Conservation (phyloP, 2,797 vertebrate genomes). For the Sternotherus odoratus region DNA sequence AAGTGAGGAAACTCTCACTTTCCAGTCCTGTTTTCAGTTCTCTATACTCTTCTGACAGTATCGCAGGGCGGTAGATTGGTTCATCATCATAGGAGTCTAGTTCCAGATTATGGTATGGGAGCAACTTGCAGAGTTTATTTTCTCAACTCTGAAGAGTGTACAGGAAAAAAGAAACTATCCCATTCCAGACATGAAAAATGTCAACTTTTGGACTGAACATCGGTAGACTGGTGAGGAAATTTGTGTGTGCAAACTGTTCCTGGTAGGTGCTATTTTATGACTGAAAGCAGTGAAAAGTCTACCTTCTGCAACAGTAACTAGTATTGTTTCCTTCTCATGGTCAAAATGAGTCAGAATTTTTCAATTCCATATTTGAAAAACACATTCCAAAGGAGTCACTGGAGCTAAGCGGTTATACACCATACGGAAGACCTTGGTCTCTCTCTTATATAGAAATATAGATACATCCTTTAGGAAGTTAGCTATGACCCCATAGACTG, state of each 20-base stretch:
- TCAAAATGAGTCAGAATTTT: background rate
- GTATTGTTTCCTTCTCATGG: background rate
- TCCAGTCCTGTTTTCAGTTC: conserved; percentile 11
- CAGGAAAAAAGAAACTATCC: background rate
- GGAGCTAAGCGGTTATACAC: background rate
- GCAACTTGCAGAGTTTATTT: background rate
- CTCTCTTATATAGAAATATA: rapidly evolving
- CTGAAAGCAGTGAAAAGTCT: background rate
- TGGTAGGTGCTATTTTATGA: background rate
- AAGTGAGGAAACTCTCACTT: conserved; percentile 2
- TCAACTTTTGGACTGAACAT: background rate
- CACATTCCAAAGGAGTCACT: background rate
- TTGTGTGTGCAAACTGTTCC: background rate
- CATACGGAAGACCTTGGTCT: background rate
- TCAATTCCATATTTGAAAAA: background rate
- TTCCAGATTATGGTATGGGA: background rate
- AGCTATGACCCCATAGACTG: background rate
- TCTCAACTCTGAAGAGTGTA: background rate
- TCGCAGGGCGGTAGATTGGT: background rate
- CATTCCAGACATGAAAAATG: background rate
- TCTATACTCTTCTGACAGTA: background rate
- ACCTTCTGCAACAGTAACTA: background rate
- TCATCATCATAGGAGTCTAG: background rate
- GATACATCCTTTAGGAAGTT: background rate
- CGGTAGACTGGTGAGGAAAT: background rate